Evolutionary conservation across 2,797 vertebrate species (phyloP).

Genomic region (Nannoperca obscura): DNA sequence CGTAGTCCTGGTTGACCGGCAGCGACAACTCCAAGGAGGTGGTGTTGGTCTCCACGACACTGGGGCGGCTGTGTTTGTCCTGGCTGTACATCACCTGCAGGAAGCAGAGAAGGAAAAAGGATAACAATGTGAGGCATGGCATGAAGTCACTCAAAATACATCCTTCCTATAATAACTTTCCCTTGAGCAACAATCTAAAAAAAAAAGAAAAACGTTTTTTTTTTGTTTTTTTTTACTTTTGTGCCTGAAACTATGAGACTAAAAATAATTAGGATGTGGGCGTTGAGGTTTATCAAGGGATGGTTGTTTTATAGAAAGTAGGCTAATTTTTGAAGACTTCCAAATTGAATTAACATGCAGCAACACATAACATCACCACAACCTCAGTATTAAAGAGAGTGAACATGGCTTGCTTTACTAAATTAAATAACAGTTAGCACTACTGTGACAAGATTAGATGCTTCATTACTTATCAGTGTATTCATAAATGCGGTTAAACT

Average conservation of each 20-base stretch:
- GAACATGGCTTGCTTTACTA: not conserved
- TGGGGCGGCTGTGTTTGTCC: conserved; percentile 90
- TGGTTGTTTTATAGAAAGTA: not conserved
- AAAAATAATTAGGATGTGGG: conserved; percentile 18
- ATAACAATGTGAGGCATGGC: conserved; percentile 7
- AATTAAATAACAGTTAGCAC: conserved; percentile 10
- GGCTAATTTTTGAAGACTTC: conserved; percentile 5
- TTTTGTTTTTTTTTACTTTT: no score
- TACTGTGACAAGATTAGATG: not conserved
- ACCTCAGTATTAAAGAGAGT: not conserved
- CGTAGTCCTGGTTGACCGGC: conserved; percentile 94
- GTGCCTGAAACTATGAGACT: not conserved
- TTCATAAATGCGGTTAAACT: no score
- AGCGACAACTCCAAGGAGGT: conserved; percentile 95
- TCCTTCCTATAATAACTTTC: not conserved
- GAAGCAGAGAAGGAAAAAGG: conserved; percentile 22
- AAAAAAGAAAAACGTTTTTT: no score
- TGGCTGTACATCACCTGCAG: conserved; percentile 94
- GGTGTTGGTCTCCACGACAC: conserved; percentile 94
- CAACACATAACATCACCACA: not conserved
- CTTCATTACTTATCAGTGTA: conserved; percentile 15
- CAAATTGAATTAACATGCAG: conserved; percentile 15
- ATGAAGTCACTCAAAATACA: not conserved
- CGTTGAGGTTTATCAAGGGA: not conserved
- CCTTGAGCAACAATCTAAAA: conserved; percentile 6